These are phyloP conservation scores for Scaeva pyrastri DNA, from an alignment of 2,888 invertebrate genomes.

Conservation along the genomic window DNA sequence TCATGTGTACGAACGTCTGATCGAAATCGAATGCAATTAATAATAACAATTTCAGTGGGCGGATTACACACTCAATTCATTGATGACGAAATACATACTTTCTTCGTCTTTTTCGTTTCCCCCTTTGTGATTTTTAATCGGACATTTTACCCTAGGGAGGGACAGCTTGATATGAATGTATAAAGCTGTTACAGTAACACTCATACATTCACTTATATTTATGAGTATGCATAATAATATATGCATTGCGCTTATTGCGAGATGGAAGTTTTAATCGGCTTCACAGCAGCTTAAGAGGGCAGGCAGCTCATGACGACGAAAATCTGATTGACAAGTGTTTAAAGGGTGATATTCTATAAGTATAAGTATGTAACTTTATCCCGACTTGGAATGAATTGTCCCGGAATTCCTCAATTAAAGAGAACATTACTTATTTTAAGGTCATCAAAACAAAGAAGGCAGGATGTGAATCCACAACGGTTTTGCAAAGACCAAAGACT, in stretches of 20 bases:
- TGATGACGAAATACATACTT: constrained; percentile 2
- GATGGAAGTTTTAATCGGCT: constrained; percentile 45
- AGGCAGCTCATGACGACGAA: constrained; percentile 34
- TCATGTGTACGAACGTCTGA: neutral
- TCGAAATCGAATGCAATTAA: constrained; percentile 53
- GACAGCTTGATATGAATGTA: constrained; percentile 30
- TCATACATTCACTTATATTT: neutral
- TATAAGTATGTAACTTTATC: neutral
- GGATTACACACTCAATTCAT: constrained; percentile 48
- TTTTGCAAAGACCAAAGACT: neutral
- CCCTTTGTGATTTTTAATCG: neutral
- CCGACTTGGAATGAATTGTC: neutral
- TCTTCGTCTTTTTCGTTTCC: neutral
- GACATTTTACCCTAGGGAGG: constrained; percentile 25
- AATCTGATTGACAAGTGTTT: constrained; percentile 57
- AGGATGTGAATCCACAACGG: no score
- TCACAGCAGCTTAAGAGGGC: constrained; percentile 16
- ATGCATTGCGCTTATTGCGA: neutral
- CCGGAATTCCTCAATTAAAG: neutral
- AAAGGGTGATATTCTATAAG: constrained; percentile 18
- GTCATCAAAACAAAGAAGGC: neutral
- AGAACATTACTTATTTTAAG: neutral
- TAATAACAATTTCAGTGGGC: constrained; percentile 69
- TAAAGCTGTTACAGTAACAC: constrained; percentile 18
- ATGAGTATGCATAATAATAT: no score